Evolutionary conservation across 1,140 invertebrate genomes (phyloP).

Genomic region (Copidosoma floridanum): DNA sequence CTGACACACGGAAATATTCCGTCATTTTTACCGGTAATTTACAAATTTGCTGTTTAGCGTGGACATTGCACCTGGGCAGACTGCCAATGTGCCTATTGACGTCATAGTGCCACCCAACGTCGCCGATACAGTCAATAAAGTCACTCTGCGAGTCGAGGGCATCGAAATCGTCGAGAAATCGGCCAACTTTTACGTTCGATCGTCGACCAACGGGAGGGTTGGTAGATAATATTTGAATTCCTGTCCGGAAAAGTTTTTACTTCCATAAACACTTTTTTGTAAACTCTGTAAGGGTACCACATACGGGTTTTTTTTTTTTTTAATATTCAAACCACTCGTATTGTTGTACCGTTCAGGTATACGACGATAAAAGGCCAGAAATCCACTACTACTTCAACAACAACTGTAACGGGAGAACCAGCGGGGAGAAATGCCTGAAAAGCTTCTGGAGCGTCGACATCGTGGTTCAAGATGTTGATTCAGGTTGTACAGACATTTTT

Average conservation of each 20-base stretch:
- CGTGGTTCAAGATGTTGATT: conserved; percentile 58
- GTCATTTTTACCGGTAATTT: no score
- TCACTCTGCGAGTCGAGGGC: conserved; percentile 55
- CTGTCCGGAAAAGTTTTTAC: no score
- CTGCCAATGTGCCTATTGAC: conserved; percentile 56
- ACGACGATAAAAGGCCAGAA: conserved; percentile 52
- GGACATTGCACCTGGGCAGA: conserved; percentile 59
- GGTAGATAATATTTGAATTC: conserved; percentile 4
- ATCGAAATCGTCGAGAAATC: conserved; percentile 48
- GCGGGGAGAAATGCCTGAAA: conserved; percentile 54
- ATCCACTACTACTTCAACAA: conserved; percentile 59
- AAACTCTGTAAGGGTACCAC: no score
- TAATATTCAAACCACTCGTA: no score
- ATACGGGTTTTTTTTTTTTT: no score
- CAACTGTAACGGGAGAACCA: conserved; percentile 54
- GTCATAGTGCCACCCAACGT: conserved; percentile 53
- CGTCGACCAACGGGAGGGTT: conserved; percentile 31
- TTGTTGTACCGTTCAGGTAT: conserved; percentile 7
- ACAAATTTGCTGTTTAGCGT: no score
- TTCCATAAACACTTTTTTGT: no score
- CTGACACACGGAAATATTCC: no score
- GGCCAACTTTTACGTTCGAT: conserved; percentile 51
- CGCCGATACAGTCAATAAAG: conserved; percentile 55
- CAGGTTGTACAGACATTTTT: conserved; percentile 46
- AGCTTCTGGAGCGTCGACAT: conserved; percentile 64